Percentiles rank a stretch among this genome's conserved stretches.
Evolutionary conservation across 1,140 invertebrate species (phyloP).

Genomic region (Rhyacophila brunnea): DNA sequence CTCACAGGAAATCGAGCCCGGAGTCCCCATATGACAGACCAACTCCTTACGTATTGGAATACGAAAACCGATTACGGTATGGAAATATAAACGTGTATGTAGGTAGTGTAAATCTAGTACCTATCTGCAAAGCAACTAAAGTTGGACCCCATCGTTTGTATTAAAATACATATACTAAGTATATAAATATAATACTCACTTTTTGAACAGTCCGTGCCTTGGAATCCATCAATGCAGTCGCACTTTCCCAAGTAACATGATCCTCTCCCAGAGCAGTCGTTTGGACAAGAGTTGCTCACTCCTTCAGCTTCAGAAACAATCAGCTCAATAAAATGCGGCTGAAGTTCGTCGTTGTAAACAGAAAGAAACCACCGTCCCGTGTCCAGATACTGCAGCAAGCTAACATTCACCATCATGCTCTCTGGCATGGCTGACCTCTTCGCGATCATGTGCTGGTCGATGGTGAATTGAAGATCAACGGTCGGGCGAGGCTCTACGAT

Average conservation of each 20-base stretch:
- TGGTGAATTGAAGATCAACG: constrained; percentile 42
- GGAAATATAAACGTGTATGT: no score
- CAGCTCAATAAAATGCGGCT: constrained; percentile 77
- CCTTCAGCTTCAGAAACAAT: constrained; percentile 82
- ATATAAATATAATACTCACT: no score
- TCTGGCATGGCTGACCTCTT: constrained; percentile 58
- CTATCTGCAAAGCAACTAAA: no score
- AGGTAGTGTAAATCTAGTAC: no score
- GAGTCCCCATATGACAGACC: no score
- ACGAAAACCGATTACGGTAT: no score
- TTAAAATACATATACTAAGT: no score
- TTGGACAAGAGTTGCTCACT: constrained; percentile 84
- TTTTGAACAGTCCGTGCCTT: constrained; percentile 88
- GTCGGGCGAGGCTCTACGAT: constrained; percentile 41
- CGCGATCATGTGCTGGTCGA: constrained; percentile 58
- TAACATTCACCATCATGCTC: constrained; percentile 78
- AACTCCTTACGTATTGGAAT: no score
- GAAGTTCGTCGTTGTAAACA: constrained; percentile 91
- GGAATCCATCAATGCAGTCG: constrained; percentile 92
- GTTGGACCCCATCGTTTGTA: no score
- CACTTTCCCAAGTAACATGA: constrained; percentile 94
- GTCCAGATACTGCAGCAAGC: constrained; percentile 84
- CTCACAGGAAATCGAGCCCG: no score
- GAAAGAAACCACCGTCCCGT: constrained; percentile 93
- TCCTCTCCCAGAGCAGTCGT: constrained; percentile 92